A percentile compares a stretch with the other conserved stretches of the same genome.
These are phyloP conservation scores for Heliconius nattereri DNA, from an alignment of 1,140 invertebrate genomes.

Conservation along the genomic window DNA sequence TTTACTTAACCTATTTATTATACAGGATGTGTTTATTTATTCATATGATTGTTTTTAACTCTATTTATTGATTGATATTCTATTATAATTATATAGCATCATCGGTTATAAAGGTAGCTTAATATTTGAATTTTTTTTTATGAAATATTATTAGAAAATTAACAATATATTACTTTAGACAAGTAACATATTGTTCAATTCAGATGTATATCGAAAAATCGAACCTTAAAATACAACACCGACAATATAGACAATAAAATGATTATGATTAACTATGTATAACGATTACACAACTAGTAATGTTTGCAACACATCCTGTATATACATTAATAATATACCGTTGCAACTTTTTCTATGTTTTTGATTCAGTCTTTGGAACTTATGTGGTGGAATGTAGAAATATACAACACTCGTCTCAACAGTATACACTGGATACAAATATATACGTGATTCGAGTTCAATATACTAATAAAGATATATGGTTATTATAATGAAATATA, in stretches of 20 bases:
- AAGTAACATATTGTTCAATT: no score
- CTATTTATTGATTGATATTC: background rate
- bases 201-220: no score
- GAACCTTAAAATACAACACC: background rate
- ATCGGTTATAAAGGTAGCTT: no score
- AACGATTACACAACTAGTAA: background rate
- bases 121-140: no score
- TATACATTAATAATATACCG: constrained; percentile 38
- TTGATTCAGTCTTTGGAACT: constrained; percentile 68
- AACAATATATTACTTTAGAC: background rate
- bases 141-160: no score
- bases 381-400: constrained; percentile 59
- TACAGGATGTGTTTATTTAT: constrained; percentile 33
- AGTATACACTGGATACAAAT: constrained; percentile 31
- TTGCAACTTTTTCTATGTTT: constrained; percentile 43
- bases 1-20: constrained; percentile 40
- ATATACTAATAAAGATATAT: constrained; percentile 14
- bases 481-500: constrained; percentile 19
- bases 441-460: constrained; percentile 6
- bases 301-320: constrained; percentile 38
- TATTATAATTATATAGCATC: no score
- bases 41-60: background rate
- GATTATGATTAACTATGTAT: background rate
- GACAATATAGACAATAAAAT: background rate
- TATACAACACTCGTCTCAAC: constrained; percentile 46